Percentiles rank a stretch among this genome's conserved stretches.
These are phyloP conservation scores for Carterocephalus palaemon DNA, from an alignment of 2,888 invertebrate species.

Conservation along the genomic window DNA sequence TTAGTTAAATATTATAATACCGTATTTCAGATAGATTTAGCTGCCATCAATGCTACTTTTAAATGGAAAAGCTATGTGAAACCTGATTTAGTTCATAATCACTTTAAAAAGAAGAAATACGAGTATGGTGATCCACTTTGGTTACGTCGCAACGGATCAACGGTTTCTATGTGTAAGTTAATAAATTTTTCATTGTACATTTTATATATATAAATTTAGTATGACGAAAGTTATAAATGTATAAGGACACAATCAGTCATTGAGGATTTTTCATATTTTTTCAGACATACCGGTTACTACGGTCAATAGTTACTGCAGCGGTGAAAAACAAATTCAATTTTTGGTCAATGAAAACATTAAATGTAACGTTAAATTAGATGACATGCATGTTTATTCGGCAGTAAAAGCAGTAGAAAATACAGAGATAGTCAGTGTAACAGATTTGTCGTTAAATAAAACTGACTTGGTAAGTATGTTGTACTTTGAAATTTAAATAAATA, in stretches of 20 bases:
- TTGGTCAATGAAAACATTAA: constrained; percentile 48
- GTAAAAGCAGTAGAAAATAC: constrained; percentile 47
- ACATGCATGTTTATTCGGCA: constrained; percentile 62
- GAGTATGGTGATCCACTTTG: constrained; percentile 53
- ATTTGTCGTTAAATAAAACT: constrained; percentile 46
- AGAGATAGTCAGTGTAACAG: constrained; percentile 51
- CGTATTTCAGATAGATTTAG: constrained; percentile 41
- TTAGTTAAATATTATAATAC: too few species aligned
- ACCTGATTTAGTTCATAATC: constrained; percentile 27
- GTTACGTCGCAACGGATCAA: constrained; percentile 51
- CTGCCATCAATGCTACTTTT: constrained; percentile 34
- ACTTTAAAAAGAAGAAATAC: constrained; percentile 50
- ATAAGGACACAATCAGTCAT: not conserved
- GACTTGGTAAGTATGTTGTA: constrained; percentile 43
- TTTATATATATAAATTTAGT: constrained; percentile 8
- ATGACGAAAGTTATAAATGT: too few species aligned
- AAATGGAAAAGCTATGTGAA: constrained; percentile 46
- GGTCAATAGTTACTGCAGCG: constrained; percentile 57
- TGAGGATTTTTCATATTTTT: constrained; percentile 32
- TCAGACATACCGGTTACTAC: constrained; percentile 55
- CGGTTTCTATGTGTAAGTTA: constrained; percentile 51
- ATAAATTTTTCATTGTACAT: not conserved
- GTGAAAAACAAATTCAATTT: constrained; percentile 51
- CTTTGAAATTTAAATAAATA: constrained; percentile 2
- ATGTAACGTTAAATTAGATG: constrained; percentile 56